Conservation (phyloP, 2,113 vertebrate species). For the Corapipo altera region DNA sequence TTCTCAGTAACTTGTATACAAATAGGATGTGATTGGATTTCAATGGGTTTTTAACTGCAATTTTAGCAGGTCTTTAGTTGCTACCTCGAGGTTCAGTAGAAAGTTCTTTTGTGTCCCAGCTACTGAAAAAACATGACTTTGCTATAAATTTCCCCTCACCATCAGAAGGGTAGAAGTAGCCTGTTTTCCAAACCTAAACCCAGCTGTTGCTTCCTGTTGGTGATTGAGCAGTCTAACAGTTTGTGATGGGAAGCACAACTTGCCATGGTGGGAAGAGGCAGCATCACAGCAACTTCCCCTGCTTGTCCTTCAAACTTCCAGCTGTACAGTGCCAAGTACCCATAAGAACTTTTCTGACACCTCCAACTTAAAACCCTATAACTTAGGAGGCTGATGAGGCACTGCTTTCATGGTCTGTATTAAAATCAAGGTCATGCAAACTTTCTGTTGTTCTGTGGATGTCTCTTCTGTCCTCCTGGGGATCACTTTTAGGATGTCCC, state of each 20-base stretch:
- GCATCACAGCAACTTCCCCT: background rate
- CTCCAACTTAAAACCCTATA: background rate
- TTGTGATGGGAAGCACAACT: background rate
- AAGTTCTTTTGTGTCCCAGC: background rate
- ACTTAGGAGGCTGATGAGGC: background rate
- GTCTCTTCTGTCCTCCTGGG: background rate
- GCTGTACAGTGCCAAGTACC: background rate
- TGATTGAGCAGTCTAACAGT: background rate
- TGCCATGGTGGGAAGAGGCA: background rate
- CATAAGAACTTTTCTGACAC: background rate
- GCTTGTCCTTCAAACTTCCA: background rate
- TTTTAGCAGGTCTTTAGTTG: background rate
- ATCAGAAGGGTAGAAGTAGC: background rate
- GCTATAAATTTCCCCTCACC: background rate
- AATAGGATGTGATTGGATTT: background rate
- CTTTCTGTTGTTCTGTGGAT: background rate
- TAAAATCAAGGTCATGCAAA: background rate
- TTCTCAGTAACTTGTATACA: background rate
- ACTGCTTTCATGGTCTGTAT: background rate
- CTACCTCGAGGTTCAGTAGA: background rate
- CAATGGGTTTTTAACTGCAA: background rate
- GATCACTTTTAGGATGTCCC: background rate
- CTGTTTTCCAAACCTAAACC: background rate
- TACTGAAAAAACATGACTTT: background rate
- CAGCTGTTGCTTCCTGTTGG: background rate